Base-by-base conservation (phyloP, 2,797 vertebrate genomes). In the Sciurus carolinensis region DNA sequence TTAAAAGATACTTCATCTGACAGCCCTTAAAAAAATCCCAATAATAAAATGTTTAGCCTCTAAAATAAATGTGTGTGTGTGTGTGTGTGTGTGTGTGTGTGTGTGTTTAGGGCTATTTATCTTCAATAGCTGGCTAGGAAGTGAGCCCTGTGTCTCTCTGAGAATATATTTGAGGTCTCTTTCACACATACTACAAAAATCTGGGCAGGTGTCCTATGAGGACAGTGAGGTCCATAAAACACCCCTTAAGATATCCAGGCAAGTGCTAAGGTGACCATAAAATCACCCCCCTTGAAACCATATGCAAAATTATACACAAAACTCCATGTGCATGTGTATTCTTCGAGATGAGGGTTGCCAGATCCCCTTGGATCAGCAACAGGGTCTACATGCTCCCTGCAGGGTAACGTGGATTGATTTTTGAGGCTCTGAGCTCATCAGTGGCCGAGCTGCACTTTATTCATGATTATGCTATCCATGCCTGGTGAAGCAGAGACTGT, bases 1-100 rank as follows among this genome's bases (percentile, higher is more conserved):
- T 96, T 97, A 96, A 95, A 96, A 36, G 39, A 90, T 69, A 22
- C 44, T 96, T 73, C 57, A 88, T 90, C 67, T 96, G 84, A 73
- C 77, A 93, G 77, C 50, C 5, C 86, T 97, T 95, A 95, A 87
- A 97, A 95, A 73, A 30, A 57, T 57, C 26, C 30, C 94, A 94
- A 87, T 83, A 91, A 82, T 95, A 95, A 95, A 84, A 91, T 69
- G 39, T 33, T 44, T 5, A 94, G 8, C 64, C 14, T 88, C 20
- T 84, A 94, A 94, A 95, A 90, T 5, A 33, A 87, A 85, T 84
- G 3, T 64, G 30, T 66, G 6, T 28, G 33, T 81, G 9, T 44
- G 44, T 47, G 44, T 47, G 44, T 47, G 44, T 52, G 50, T 52
- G 50, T 52, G 50, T 52, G 50, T 52, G 3, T 64, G n/a, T 66